Conservation (phyloP, 2,888 invertebrate species). For the Drosophila mulleri region DNA sequence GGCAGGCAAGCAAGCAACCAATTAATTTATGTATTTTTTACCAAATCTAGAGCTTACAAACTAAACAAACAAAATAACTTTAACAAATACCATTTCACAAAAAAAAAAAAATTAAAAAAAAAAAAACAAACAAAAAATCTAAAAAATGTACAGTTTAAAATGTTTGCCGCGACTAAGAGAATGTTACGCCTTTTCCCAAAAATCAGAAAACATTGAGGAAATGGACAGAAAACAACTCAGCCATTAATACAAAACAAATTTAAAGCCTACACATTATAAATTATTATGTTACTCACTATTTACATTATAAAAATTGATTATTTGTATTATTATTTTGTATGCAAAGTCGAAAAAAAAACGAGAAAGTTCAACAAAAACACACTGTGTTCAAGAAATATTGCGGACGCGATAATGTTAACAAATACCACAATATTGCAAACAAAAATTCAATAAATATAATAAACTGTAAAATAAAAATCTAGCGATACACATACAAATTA, state of each 20-base stretch:
- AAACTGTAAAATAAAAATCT: slow-evolving; percentile 75
- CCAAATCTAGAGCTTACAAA: slow-evolving; percentile 78
- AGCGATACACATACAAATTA: slow-evolving; percentile 70
- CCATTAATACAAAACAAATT: slow-evolving; percentile 41
- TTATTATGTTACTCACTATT: slow-evolving; percentile 63
- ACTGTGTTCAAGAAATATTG: slow-evolving; percentile 70
- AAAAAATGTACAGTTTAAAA: slow-evolving; percentile 65
- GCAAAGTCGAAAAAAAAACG: slow-evolving; percentile 26
- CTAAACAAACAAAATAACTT: slow-evolving; percentile 12
- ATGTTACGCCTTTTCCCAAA: slow-evolving; percentile 36
- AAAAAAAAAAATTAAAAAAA: background rate
- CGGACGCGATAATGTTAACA: slow-evolving; percentile 63
- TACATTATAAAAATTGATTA: slow-evolving; percentile 60
- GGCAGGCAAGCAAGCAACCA: slow-evolving; percentile 11
- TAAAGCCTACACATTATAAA: slow-evolving; percentile 73
- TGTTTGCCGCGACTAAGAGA: slow-evolving; percentile 48
- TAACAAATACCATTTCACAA: slow-evolving; percentile 3
- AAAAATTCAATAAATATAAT: slow-evolving; percentile 66
- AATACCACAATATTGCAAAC: slow-evolving; percentile 56
- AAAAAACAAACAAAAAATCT: slow-evolving; percentile 38
- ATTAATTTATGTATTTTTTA: slow-evolving; percentile 61
- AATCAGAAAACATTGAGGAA: slow-evolving; percentile 25
- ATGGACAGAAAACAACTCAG: slow-evolving; percentile 22
- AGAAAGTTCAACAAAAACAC: slow-evolving; percentile 52
- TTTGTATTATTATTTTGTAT: slow-evolving; percentile 76